These are phyloP conservation scores for Andrena camellia DNA, from an alignment of 2,888 invertebrate genomes.

Conservation along the genomic window DNA sequence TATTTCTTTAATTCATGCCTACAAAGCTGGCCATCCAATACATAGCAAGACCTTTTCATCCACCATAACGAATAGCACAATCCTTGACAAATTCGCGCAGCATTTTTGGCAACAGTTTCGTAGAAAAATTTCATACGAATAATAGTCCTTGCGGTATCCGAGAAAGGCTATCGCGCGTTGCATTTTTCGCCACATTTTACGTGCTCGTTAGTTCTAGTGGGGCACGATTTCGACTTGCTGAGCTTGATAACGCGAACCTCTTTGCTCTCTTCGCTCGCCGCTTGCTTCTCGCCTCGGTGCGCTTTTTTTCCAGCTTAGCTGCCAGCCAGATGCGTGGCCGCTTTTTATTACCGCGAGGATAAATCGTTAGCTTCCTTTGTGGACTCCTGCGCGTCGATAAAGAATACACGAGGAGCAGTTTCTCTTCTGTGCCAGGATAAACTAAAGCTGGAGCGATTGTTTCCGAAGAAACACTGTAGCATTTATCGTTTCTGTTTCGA, in stretches of 20 bases:
- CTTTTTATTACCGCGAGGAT: not conserved
- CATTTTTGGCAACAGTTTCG: constrained; percentile 1
- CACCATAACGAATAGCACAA: not conserved
- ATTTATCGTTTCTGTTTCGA: constrained; percentile 2
- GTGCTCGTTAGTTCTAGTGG: not conserved
- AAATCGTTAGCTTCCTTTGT: constrained; percentile 10
- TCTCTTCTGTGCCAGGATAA: not conserved
- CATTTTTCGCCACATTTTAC: constrained; percentile 5
- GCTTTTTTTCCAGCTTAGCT: not conserved
- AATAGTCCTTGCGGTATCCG: not conserved
- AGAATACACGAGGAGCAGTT: not conserved
- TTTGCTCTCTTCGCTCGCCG: not conserved
- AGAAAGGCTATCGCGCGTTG: not conserved
- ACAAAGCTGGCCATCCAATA: not conserved
- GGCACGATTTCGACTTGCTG: not conserved
- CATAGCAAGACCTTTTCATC: not conserved
- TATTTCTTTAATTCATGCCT: too few relatives aligned
- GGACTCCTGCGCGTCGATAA: not conserved
- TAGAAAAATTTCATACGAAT: not conserved
- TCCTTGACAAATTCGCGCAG: not conserved
- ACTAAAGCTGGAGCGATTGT: not conserved
- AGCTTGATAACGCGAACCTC: constrained; percentile 7
- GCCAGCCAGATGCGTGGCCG: not conserved
- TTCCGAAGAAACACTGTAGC: not conserved
- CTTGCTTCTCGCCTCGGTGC: not conserved